Percentiles rank a stretch among this genome's conserved stretches.
Evolutionary conservation across 1,140 invertebrate species (phyloP).

Genomic region (Stratiolaelaps scimitus): DNA sequence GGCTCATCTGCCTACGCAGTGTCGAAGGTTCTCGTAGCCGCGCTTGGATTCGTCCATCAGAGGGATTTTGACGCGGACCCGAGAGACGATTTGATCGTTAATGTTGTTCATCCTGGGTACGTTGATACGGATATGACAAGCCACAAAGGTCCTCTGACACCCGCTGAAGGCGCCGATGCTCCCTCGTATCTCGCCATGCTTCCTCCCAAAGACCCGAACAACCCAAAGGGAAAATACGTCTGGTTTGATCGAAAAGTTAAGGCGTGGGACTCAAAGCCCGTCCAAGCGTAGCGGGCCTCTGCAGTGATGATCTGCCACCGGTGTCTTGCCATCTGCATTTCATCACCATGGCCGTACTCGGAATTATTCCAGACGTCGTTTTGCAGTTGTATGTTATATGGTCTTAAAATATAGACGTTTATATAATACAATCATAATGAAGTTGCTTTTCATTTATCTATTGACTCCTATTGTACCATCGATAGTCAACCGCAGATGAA

Average conservation of each 20-base stretch:
- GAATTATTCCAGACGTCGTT: too few relatives aligned
- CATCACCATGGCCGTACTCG: too few relatives aligned
- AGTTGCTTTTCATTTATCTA: too few relatives aligned
- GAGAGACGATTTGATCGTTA: conserved; percentile 48
- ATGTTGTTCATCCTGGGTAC: conserved; percentile 50
- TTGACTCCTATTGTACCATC: too few relatives aligned
- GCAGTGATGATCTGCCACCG: too few relatives aligned
- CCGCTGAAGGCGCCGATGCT: conserved; percentile 47
- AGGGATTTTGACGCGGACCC: conserved; percentile 47
- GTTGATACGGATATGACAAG: conserved; percentile 60
- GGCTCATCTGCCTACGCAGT: conserved; percentile 49
- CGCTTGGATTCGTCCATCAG: conserved; percentile 53
- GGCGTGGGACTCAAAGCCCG: conserved; percentile 38
- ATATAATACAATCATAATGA: too few relatives aligned
- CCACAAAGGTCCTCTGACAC: conserved; percentile 52
- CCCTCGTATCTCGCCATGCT: conserved; percentile 46
- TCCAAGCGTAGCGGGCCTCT: too few relatives aligned
- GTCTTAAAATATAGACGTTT: too few relatives aligned
- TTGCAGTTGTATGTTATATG: too few relatives aligned
- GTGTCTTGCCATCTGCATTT: too few relatives aligned
- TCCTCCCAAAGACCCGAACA: conserved; percentile 40
- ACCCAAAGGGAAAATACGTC: conserved; percentile 44
- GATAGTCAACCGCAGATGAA: too few relatives aligned
- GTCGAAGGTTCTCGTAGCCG: conserved; percentile 53
- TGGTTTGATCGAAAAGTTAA: conserved; percentile 41